Evolutionary conservation across 2,113 vertebrate species (phyloP).

Genomic region (Laticauda laticaudata): DNA sequence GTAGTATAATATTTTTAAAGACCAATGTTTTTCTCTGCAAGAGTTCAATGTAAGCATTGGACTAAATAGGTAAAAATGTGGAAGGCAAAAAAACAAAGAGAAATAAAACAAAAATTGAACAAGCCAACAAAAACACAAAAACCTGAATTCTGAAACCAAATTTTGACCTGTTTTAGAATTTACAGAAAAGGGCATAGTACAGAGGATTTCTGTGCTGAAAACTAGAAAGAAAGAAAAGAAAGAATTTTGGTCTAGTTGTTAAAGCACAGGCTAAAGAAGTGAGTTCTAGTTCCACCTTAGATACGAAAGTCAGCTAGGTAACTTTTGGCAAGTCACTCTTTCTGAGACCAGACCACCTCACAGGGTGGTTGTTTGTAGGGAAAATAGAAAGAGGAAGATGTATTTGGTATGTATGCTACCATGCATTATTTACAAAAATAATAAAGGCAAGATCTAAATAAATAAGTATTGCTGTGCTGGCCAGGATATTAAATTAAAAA

Average conservation of each 20-base stretch:
- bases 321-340: background rate
- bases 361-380: background rate
- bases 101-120: background rate
- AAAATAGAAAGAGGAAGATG: background rate
- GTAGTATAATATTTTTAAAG: background rate
- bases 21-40: background rate
- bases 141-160: background rate
- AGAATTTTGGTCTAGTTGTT: background rate
- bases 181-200: background rate
- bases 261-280: background rate
- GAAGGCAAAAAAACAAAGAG: background rate
- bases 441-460: background rate
- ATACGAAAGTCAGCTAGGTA: background rate
- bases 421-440: background rate
- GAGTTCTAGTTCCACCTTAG: background rate
- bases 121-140: background rate
- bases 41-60: background rate
- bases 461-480: background rate
- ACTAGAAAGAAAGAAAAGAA: background rate
- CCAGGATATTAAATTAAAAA: background rate
- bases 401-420: too few species aligned
- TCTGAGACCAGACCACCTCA: background rate
- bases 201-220: background rate
- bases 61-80: background rate
- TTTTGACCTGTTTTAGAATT: background rate